Base-by-base conservation (phyloP, 30 jellyfish, hydroid and myxozoan species). In the Rhopilema esculentum region DNA sequence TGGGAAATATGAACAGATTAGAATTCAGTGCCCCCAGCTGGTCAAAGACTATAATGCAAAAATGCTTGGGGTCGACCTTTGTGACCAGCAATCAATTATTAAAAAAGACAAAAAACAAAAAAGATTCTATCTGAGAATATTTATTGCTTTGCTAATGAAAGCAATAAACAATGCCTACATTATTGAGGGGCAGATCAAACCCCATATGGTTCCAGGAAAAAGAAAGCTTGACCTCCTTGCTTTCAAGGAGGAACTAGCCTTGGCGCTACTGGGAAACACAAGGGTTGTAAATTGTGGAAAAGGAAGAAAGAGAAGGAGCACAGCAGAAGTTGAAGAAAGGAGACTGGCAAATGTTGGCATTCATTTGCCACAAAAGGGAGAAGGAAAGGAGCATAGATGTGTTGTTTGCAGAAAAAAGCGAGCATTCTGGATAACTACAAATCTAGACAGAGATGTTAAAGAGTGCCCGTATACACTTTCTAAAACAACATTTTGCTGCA, bases 351-450 rank as follows among this genome's bases (percentile, higher is more conserved):
- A 27, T 80, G 90, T 80, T n/a, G 90, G 80, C 20, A 23, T 63
- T 12, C 90, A 66, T 80, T 66, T 80, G 48, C 90, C 90, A 63
- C 32, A 61, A 49, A 80, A 80, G 32, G 90, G 80, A n/a, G 82
- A 27, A 63, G 82, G 82, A 23, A 78, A 27, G 52, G 90, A 80
- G 51, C 79, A 78, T 32, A 78, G 79, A 57, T 52, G 88, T 63
- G 31, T 78, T 57, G 88, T 78, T 9, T 78, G 90, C 82, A 63
- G 81, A 33, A 63, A 64, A 40, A 80, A 80, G 72, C 40, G 90
- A 80, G 28, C 76, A 23, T 29, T 19, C 49, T 80, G 80, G 80
- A 16, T 80, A 6, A 21, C 26, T 16, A 72, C 90, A 23, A 21
- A 80, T 66, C 82, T 70, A 24, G 82, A 66, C 9, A 33, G 0